Conservation (phyloP, 2,888 invertebrate species). For the Oasisia sp. region DNA sequence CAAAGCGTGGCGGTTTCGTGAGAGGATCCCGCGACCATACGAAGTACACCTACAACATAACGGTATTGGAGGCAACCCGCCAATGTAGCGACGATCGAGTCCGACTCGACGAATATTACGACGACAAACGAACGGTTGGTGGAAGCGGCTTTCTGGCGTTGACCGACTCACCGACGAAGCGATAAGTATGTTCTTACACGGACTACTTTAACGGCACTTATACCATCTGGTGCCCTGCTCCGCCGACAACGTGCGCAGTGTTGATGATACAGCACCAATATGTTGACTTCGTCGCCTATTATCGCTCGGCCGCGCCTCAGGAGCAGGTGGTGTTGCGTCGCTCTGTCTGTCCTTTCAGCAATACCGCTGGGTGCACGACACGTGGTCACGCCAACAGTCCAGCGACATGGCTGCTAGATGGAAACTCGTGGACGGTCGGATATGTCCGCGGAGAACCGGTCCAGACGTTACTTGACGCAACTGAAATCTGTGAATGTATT, state of each 20-base stretch:
- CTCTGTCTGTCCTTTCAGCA: background rate
- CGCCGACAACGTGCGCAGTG: too few species aligned
- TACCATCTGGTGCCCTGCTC: too few species aligned
- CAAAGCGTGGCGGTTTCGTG: background rate
- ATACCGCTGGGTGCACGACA: background rate
- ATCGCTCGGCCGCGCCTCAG: background rate
- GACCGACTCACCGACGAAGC: background rate
- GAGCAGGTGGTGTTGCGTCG: background rate
- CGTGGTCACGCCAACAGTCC: background rate
- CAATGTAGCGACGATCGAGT: background rate
- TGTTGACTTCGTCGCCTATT: background rate
- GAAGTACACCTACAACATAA: background rate
- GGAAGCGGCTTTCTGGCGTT: background rate
- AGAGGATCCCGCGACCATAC: background rate
- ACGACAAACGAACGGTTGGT: background rate
- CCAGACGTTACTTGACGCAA: background rate
- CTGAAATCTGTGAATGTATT: background rate
- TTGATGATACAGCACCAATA: background rate
- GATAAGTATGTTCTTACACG: background rate
- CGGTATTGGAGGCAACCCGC: background rate
- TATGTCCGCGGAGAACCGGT: background rate
- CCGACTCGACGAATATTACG: background rate
- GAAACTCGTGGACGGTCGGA: background rate
- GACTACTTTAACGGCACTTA: background rate
- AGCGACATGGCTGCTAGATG: background rate